Conservation (phyloP, 2,797 vertebrate species). For the Cygnus olor region DNA sequence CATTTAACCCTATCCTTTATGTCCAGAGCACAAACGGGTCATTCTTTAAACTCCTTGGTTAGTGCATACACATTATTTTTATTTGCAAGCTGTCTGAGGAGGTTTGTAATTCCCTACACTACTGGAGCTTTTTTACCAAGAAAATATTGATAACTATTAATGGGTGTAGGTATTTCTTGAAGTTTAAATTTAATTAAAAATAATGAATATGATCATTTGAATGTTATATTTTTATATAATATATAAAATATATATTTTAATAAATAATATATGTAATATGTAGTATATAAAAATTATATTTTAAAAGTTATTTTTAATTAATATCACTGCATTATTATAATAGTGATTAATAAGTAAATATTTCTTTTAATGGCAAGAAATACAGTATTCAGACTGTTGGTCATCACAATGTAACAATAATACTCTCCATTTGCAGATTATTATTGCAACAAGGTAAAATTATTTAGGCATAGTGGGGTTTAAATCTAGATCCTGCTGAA, state of each 20-base stretch:
- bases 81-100: background rate
- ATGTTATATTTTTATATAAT: too few relatives aligned
- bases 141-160: background rate
- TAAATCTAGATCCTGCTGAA: background rate
- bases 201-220: background rate
- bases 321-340: background rate
- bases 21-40: fast-evolving
- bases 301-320: background rate
- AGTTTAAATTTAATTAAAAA: background rate
- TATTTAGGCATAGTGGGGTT: background rate
- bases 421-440: background rate
- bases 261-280: too few relatives aligned
- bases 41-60: background rate
- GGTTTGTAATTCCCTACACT: background rate
- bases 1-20: background rate
- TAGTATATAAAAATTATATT: too few relatives aligned
- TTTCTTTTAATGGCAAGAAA: background rate
- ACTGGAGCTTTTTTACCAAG: background rate
- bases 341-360: background rate
- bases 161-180: background rate
- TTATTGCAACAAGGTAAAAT: background rate
- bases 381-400: background rate
- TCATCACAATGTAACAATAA: background rate
- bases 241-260: background rate
- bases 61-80: background rate